Evolutionary conservation across 2,113 vertebrate species (phyloP), one percentile per base, ranked within the genome.

Genomic region (Crotalus viridis): DNA sequence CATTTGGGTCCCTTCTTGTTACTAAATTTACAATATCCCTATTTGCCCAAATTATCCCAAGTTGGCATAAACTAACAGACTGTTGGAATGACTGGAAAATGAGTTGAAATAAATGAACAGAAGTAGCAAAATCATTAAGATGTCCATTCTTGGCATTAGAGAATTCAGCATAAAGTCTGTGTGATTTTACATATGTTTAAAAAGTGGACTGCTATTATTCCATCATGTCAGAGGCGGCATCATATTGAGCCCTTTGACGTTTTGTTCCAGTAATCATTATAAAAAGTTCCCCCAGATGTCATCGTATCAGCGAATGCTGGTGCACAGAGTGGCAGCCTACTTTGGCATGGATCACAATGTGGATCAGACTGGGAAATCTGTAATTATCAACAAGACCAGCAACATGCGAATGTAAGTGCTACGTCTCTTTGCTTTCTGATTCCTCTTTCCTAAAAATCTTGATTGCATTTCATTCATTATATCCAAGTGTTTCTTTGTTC

Each of bases 221-320:
- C 12, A 26, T 93, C 93, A 3, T 91, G 92, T 87, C 91, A 89
- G 93, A 90, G 89, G 33, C 6, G 43, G 85, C 91, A 90, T 89
- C 8, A 52, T 90, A 94, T 95, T 95, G 74, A 96, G 85, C 51
- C 85, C 0, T 85, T 74, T 92, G 39, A 85, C 90, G 3, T 55
- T 94, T 92, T 94, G 87, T 95, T 94, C 64, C 93, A 98, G 96
- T 96, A 99, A 98, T 95, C 97, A 98, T 94, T 99, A 98, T 97
- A 99, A 99, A 97, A 99, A 99, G 98, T 99, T 99, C 96, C 98
- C 98, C 95, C 99, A 99, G 97, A 99, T 99, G 99, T 99, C 99
- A 0, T 99, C 98, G 0, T 99, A 99, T 96, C 99, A 99, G 97
- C 98, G 99, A 91, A 99, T 99, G 99, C 97, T 99, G 92, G 98